Base-by-base conservation (phyloP, 2,797 vertebrate species). In the Esox masquinongy region DNA sequence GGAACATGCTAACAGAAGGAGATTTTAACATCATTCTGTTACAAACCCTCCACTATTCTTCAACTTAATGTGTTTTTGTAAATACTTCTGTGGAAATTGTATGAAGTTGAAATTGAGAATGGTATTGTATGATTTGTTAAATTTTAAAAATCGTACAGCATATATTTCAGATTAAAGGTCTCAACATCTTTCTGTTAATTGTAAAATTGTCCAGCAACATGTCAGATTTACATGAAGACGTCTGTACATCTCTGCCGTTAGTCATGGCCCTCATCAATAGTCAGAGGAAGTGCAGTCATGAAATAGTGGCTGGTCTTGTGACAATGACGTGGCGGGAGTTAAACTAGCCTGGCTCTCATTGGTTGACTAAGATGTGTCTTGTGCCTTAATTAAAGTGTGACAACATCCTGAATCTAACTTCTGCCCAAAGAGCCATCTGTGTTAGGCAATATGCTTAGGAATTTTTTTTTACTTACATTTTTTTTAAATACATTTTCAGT, bases 271-370 rank as follows among this genome's bases (percentile, higher is more conserved):
- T n/a, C 17, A 11, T 31, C 3, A 3, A 31, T 31, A 31, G 29
- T 31, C 29, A 43, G 68, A 49, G 43, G 24, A 47, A 26, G 47
- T 70, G 24, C 47, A 17, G 22, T 70, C 79, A 82, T 76, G 82
- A 56, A 61, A 66, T 39, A 7, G 67, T 17, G 3, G 24, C 79
- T 77, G 22, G 73, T 85, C 88, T 79, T 68, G 80, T 92, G 88
- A 89, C 82, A 4, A 76, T 71, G 84, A 84, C 79, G 5, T 69
- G 68, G 69, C 49, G 3, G 1, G 53, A 5, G 53, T 59, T 59
- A n/a, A n/a, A 59, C 59, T 53, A 47, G 51, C 24, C 53, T 66
- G 16, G 5, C 34, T 36, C 51, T 74, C 81, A 53, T 15, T 26
- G 9, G 79, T 22, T 71, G 73, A 85, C 82, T 83, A 74, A 87